These are phyloP conservation scores for Crenuchus spilurus DNA, from an alignment of 2,797 vertebrate species.

Conservation along the genomic window DNA sequence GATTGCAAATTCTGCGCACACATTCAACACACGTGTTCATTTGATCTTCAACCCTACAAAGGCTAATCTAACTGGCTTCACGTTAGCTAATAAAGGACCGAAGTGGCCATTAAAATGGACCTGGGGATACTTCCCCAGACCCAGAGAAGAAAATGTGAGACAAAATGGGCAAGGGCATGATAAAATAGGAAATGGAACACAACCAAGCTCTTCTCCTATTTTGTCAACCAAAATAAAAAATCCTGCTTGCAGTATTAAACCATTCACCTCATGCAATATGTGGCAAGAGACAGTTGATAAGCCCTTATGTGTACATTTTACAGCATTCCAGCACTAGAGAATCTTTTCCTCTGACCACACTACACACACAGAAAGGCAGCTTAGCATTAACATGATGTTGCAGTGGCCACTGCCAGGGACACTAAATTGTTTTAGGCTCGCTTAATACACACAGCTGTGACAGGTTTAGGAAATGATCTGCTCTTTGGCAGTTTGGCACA, in stretches of 20 bases:
- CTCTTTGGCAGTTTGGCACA: slow-evolving; percentile 45
- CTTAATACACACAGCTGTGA: slow-evolving; percentile 2
- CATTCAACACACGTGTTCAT: too few species aligned
- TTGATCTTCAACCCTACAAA: too few species aligned
- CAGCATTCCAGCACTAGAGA: neutral
- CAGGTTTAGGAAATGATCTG: slow-evolving; percentile 5
- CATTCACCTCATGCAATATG: neutral
- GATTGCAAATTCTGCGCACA: too few species aligned
- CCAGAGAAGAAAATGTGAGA: too few species aligned
- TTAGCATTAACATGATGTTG: neutral
- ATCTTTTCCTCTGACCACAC: neutral
- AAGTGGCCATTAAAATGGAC: too few species aligned
- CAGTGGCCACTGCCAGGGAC: neutral
- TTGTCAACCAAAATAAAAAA: slow-evolving; percentile 1
- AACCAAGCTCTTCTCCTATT: neutral
- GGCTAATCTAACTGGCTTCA: too few species aligned
- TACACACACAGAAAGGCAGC: neutral
- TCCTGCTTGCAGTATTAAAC: neutral
- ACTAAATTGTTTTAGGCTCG: slow-evolving; percentile 4
- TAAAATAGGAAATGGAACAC: too few species aligned
- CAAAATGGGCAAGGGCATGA: too few species aligned
- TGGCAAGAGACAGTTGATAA: slow-evolving; percentile 18
- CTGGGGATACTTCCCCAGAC: too few species aligned
- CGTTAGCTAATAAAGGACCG: too few species aligned
- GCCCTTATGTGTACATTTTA: slow-evolving; percentile 36